Conservation (phyloP, 2,888 invertebrate genomes). For the Pantelozetes paolii region DNA sequence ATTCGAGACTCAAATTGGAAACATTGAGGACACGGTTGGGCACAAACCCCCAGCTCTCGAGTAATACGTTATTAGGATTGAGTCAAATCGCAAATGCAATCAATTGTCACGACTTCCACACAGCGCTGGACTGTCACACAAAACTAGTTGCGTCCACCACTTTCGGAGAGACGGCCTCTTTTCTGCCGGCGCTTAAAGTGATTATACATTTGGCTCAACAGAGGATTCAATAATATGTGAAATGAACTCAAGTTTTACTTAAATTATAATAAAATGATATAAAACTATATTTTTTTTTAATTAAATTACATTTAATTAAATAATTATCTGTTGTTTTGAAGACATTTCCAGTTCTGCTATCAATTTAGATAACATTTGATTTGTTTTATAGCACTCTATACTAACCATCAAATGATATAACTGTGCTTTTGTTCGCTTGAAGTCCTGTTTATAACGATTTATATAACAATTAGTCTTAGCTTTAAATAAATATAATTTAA, state of each 20-base stretch:
- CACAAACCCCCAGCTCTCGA: not conserved
- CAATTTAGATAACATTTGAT: not conserved
- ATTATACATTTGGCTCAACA: constrained; percentile 34
- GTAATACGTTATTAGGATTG: constrained; percentile 11
- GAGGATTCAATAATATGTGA: too few relatives aligned
- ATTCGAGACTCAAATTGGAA: constrained; percentile 31
- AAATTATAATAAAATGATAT: too few relatives aligned
- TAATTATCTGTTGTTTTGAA: constrained; percentile 11
- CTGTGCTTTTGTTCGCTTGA: constrained; percentile 3
- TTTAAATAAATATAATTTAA: not conserved
- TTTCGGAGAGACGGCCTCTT: constrained; percentile 29
- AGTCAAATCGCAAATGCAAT: constrained; percentile 25
- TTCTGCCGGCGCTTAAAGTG: constrained; percentile 37
- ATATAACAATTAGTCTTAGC: not conserved
- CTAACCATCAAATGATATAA: not conserved
- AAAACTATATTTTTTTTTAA: not conserved
- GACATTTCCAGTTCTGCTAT: not conserved
- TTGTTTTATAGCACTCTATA: constrained; percentile 1
- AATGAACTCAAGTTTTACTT: too few relatives aligned
- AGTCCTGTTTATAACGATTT: not conserved
- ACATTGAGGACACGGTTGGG: not conserved
- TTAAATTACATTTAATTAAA: not conserved
- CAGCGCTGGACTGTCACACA: constrained; percentile 18
- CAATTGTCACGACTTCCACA: constrained; percentile 11
- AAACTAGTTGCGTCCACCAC: constrained; percentile 20